Evolutionary conservation across 1,140 invertebrate species (phyloP).

Genomic region (Apis laboriosa): DNA sequence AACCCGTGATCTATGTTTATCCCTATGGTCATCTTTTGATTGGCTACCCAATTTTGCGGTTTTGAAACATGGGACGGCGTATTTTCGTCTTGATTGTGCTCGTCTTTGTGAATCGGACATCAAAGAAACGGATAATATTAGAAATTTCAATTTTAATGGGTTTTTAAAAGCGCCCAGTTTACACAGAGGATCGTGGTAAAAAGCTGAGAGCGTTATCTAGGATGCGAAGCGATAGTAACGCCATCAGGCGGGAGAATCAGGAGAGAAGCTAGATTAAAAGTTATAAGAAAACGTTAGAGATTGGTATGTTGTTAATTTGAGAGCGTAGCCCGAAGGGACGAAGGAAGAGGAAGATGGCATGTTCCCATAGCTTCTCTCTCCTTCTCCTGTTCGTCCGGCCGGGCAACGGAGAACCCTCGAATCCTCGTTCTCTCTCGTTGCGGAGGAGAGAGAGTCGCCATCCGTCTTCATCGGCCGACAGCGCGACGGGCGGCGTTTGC

Average conservation of each 20-base stretch:
- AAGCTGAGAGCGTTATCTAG: background rate
- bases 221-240: background rate
- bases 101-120: background rate
- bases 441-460: constrained; percentile 74
- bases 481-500: constrained; percentile 82
- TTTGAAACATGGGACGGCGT: background rate
- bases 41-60: constrained; percentile 9
- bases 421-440: constrained; percentile 60
- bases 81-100: background rate
- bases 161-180: background rate
- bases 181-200: background rate
- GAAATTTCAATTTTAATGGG: background rate
- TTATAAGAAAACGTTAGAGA: constrained; percentile 75
- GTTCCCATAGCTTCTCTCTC: constrained; percentile 72
- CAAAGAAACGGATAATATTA: constrained; percentile 14
- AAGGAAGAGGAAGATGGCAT: constrained; percentile 65
- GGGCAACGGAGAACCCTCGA: constrained; percentile 58
- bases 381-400: constrained; percentile 55
- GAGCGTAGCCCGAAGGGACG: constrained; percentile 74
- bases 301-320: constrained; percentile 81
- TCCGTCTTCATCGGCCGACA: constrained; percentile 82
- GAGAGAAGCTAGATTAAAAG: constrained; percentile 68
- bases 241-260: background rate
- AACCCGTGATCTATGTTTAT: constrained; percentile 39
- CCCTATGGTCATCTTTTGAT: constrained; percentile 31